Base-by-base conservation (phyloP, 2,113 vertebrate genomes). In the Petrocephalus zakoni region DNA sequence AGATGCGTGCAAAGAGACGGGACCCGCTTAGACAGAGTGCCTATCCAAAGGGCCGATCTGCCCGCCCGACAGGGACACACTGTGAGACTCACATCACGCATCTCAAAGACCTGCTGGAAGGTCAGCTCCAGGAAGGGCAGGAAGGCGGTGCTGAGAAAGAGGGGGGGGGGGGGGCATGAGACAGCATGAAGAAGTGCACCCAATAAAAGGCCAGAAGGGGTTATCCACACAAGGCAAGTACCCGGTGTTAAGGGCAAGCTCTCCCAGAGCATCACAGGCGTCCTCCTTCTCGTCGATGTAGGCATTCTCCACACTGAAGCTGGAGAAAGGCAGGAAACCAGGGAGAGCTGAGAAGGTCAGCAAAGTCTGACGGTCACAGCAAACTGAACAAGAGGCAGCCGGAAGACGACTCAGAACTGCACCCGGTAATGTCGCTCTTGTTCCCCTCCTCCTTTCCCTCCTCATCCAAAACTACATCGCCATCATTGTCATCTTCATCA, bases 221-320 rank as follows among this genome's bases (percentile, higher is more conserved):
- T 37, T 17, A 37, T 75, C 29, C 6, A 53, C 5, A 75, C 1
- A n/a, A 19, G 68, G 34, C 4, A 34, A 19, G 93, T 92, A 98
- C 97, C 97, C 95, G 1, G 94, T 94, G 87, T 95, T 96, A 86
- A 95, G 90, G 2, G 97, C 95, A 5, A 98, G 96, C 90, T 97
- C 97, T 86, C 97, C 97, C 85, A 98, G 91, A 1, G 97, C 94
- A 8, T 95, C 91, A 25, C 97, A 97, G 82, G 97, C 93, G 0
- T 97, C 97, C 90, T 97, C 97, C 91, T 98, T 98, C 93, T 98
- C 97, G 34, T 97, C 96, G 0, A 98, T 96, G 92, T 96, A 98
- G 34, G 96, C 94, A 0, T 97, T 97, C 90, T 87, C 86, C 2
- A 87, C 86, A 64, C 56, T 87, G 55, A 87, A 87, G 10, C 86